Evolutionary conservation across 35 echinoderm and acorn worm genomes (phyloP).

Genomic region (Lytechinus variegatus): DNA sequence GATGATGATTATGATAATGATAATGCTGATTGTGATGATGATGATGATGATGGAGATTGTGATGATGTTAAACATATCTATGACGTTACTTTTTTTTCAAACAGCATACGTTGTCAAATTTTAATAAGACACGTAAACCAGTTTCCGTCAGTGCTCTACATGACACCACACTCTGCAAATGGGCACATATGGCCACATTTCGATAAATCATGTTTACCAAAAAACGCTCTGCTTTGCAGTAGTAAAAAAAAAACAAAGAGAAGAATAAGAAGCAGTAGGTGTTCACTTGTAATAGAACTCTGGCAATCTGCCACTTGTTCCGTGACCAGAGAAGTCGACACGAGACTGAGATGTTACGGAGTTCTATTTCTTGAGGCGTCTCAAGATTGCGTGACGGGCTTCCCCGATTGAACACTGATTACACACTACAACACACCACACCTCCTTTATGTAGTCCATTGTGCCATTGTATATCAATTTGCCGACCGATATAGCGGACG

Average conservation of each 20-base stretch:
- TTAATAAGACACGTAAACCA: too few species aligned
- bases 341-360: neutral
- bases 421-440: neutral
- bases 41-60: too few species aligned
- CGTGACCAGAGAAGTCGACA: neutral
- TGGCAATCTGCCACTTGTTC: neutral
- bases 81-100: too few species aligned
- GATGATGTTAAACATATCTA: too few species aligned
- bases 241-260: neutral
- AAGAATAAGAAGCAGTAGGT: neutral
- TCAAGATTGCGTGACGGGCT: neutral
- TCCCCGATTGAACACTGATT: neutral
- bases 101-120: too few species aligned
- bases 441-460: neutral
- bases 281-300: neutral
- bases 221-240: neutral
- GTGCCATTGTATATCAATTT: neutral
- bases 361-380: conserved; percentile 9
- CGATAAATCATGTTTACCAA: neutral
- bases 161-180: too few species aligned
- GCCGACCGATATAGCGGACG: neutral
- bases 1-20: too few species aligned
- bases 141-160: too few species aligned
- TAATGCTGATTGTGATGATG: too few species aligned
- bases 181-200: neutral